A percentile compares a stretch with the other conserved stretches of the same genome.
phyloP scores from a whole-genome alignment of 2,113 vertebrate species.

The Edolisoma coerulescens region DNA sequence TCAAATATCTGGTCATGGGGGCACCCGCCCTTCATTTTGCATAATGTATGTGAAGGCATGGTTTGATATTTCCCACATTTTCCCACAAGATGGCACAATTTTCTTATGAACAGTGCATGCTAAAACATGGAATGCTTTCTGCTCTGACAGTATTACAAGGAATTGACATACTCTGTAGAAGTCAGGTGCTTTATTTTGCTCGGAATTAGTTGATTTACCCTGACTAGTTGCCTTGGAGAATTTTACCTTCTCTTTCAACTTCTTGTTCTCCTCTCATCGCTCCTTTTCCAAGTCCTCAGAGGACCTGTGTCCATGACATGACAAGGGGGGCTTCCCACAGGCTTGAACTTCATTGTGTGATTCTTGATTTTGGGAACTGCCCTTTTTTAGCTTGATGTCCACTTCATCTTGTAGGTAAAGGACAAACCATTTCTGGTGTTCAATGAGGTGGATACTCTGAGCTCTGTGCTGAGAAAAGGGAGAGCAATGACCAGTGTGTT shows the following conservation, averaged over 20 bases:
- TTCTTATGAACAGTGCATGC: not conserved
- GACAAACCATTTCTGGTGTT: not conserved
- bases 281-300: not conserved
- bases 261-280: not conserved
- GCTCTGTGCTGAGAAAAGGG: not conserved
- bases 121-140: not conserved
- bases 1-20: not conserved
- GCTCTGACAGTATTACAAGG: not conserved
- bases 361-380: not conserved
- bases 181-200: not conserved
- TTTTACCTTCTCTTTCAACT: not conserved
- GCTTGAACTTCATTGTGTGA: not conserved
- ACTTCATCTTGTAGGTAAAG: not conserved
- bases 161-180: not conserved
- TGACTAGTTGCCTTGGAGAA: not conserved
- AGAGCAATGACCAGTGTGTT: not conserved
- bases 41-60: not conserved
- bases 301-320: not conserved
- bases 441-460: not conserved
- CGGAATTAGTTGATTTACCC: not conserved
- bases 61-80: not conserved
- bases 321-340: not conserved
- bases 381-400: not conserved
- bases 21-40: not conserved
- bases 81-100: conserved; percentile 64